A percentile compares a stretch with the other conserved stretches of the same genome.
Evolutionary conservation across 2,113 vertebrate genomes (phyloP).

Genomic region (Oncorhynchus keta): DNA sequence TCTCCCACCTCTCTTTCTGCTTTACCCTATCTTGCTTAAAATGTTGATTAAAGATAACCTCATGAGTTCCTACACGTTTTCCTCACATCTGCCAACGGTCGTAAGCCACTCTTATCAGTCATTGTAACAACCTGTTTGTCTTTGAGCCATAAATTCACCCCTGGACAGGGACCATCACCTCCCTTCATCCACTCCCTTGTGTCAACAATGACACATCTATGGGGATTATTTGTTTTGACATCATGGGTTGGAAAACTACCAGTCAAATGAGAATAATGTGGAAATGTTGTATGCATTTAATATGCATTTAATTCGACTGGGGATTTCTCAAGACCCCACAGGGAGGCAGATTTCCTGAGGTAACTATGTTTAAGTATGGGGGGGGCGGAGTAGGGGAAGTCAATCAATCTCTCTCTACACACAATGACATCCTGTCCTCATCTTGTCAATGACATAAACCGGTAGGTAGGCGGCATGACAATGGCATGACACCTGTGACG

Average conservation of each 20-base stretch:
- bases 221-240: not conserved
- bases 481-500: not conserved
- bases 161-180: conserved; percentile 8
- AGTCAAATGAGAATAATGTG: not conserved
- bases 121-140: not conserved
- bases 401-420: not conserved
- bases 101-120: conserved; percentile 18
- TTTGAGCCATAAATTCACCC: not conserved
- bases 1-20: not conserved
- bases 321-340: conserved; percentile 5
- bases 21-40: not conserved
- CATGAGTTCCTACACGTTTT: not conserved
- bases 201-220: not conserved
- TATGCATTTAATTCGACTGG: not conserved
- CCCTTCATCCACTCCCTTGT: not conserved
- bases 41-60: conserved; percentile 4
- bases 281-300: not conserved
- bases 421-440: conserved; percentile 2
- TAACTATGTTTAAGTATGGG: no score
- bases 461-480: conserved; percentile 12
- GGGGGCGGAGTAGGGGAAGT: not conserved
- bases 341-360: not conserved
- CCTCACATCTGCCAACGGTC: not conserved
- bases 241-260: not conserved
- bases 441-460: not conserved